phyloP scores from a whole-genome alignment of 2,113 vertebrate genomes.

The Muscicapa adusta region DNA sequence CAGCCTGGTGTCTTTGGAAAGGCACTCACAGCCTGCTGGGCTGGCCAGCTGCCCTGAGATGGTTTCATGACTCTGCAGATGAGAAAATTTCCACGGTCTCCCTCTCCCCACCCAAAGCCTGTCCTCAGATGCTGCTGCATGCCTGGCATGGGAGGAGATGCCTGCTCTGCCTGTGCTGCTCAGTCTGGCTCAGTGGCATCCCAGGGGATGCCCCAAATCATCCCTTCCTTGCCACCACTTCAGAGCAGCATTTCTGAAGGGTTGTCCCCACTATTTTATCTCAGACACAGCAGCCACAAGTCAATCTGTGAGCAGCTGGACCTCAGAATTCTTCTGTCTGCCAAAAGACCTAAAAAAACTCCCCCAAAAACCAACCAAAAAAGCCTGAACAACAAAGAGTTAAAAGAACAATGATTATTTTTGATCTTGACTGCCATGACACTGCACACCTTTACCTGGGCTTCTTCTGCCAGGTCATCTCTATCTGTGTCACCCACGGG shows the following conservation, averaged over 20 bases:
- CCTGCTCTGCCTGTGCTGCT: accelerated
- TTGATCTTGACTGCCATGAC: accelerated
- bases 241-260: background rate
- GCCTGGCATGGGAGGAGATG: background rate
- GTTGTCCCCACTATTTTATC: background rate
- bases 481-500: accelerated
- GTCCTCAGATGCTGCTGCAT: background rate
- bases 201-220: background rate
- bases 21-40: background rate
- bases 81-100: background rate
- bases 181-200: background rate
- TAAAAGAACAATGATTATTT: background rate
- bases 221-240: background rate
- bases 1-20: background rate
- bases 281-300: background rate
- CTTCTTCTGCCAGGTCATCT: background rate
- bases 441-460: accelerated
- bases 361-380: accelerated
- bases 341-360: background rate
- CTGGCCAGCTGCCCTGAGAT: background rate
- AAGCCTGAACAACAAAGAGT: background rate
- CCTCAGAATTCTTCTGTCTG: background rate
- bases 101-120: background rate
- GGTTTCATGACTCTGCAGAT: constrained; percentile 22
- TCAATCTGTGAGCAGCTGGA: too few species aligned